These are phyloP conservation scores for Pseudolaguvia tuberculata DNA, from an alignment of 2,113 vertebrate species.

Conservation along the genomic window DNA sequence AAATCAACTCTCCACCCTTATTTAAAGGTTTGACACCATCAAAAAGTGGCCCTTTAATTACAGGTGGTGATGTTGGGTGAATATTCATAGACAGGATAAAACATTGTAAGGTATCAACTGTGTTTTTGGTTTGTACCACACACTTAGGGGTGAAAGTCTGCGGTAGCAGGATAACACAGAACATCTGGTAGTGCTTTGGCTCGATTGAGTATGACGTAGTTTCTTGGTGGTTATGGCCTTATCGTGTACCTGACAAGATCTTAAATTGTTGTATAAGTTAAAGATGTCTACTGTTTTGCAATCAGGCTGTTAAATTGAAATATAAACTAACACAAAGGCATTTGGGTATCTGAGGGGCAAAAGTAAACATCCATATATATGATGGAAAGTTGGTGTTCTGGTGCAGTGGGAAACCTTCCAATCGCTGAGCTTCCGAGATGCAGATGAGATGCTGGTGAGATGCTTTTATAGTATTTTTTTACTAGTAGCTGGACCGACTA, in stretches of 20 bases:
- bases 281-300: neutral
- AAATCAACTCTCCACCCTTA: neutral
- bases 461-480: no score
- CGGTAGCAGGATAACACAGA: conserved; percentile 12
- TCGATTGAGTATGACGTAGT: neutral
- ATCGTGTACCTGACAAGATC: conserved; percentile 20
- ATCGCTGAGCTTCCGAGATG: neutral
- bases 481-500: neutral
- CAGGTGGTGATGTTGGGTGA: no score
- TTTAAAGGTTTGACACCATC: neutral
- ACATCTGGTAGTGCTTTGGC: conserved; percentile 25
- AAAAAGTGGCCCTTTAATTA: no score
- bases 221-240: neutral
- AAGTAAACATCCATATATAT: no score
- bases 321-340: neutral
- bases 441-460: no score
- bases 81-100: neutral
- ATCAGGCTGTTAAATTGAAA: neutral
- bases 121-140: neutral
- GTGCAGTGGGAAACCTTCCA: neutral
- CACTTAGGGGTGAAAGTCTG: conserved; percentile 10
- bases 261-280: neutral
- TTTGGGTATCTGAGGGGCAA: neutral
- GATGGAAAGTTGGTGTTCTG: no score
- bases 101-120: neutral